Conservation (phyloP, 2,888 invertebrate species). For the Cancer borealis region DNA sequence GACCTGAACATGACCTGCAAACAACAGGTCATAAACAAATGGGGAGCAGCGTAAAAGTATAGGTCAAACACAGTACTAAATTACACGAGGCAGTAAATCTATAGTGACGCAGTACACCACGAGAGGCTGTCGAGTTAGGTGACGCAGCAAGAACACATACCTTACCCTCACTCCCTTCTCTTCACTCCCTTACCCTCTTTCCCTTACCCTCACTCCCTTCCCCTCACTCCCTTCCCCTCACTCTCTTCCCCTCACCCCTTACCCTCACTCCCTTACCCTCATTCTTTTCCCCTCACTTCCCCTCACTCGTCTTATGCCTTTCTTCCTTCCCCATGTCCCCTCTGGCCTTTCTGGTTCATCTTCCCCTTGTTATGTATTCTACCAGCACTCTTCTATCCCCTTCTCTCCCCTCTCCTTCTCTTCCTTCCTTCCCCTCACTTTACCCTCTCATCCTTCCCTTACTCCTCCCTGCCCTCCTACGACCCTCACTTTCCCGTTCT, state of each 20-base stretch:
- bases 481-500: not conserved
- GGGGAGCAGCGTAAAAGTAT: not conserved
- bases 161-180: not conserved
- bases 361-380: not conserved
- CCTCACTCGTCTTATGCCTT: not conserved
- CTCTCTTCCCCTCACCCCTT: not conserved
- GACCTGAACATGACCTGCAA: no score
- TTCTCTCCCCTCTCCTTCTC: not conserved
- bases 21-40: not conserved
- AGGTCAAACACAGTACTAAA: not conserved
- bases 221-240: not conserved
- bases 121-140: not conserved
- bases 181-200: not conserved
- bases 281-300: not conserved
- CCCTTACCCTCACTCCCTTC: not conserved
- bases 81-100: not conserved
- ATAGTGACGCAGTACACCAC: not conserved
- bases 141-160: not conserved
- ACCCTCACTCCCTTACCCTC: not conserved
- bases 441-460: not conserved
- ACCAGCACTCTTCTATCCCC: not conserved
- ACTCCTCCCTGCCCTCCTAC: no score
- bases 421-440: not conserved
- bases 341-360: not conserved
- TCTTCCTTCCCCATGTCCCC: not conserved